phyloP scores from a whole-genome alignment of 1,140 invertebrate genomes.

The Drosophila guanche region DNA sequence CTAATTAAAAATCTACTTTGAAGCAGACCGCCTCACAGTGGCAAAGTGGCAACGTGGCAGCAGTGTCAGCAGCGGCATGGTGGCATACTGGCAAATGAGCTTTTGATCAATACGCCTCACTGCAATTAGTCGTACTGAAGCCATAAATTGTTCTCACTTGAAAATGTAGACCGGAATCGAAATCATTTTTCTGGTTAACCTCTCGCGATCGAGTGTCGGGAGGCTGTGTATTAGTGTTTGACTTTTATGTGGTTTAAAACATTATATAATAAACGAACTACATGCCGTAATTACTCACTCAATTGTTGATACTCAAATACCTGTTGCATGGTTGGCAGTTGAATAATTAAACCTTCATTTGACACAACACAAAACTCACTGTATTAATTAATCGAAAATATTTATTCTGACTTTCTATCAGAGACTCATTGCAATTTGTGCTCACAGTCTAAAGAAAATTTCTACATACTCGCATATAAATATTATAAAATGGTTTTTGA shows the following conservation, averaged over 20 bases:
- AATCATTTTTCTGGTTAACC: slow-evolving; percentile 69
- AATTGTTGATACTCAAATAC: too few relatives aligned
- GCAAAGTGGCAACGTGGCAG: neutral
- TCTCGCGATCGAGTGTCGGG: slow-evolving; percentile 22
- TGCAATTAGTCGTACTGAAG: slow-evolving; percentile 64
- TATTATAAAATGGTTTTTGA: slow-evolving; percentile 39
- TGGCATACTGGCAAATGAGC: slow-evolving; percentile 43
- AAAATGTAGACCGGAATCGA: slow-evolving; percentile 24
- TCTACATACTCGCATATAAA: slow-evolving; percentile 56
- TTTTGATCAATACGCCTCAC: slow-evolving; percentile 64
- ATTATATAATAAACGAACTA: too few relatives aligned
- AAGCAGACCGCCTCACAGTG: slow-evolving; percentile 41
- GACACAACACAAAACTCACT: neutral
- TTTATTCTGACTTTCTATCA: slow-evolving; percentile 74
- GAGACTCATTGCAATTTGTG: slow-evolving; percentile 46
- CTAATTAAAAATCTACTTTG: slow-evolving; percentile 73
- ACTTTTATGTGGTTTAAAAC: too few relatives aligned
- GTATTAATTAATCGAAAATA: slow-evolving; percentile 46
- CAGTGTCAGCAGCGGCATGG: slow-evolving; percentile 10
- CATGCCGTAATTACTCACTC: too few relatives aligned
- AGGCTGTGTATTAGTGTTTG: neutral
- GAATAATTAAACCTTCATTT: too few relatives aligned
- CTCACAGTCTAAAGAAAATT: slow-evolving; percentile 56
- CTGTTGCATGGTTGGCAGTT: too few relatives aligned
- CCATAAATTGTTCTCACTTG: slow-evolving; percentile 25